Percentiles rank a stretch among this genome's conserved stretches.
Conservation (phyloP, 37 sponge, comb jelly and placozoan species). For the Dysidea cf. avara region DNA sequence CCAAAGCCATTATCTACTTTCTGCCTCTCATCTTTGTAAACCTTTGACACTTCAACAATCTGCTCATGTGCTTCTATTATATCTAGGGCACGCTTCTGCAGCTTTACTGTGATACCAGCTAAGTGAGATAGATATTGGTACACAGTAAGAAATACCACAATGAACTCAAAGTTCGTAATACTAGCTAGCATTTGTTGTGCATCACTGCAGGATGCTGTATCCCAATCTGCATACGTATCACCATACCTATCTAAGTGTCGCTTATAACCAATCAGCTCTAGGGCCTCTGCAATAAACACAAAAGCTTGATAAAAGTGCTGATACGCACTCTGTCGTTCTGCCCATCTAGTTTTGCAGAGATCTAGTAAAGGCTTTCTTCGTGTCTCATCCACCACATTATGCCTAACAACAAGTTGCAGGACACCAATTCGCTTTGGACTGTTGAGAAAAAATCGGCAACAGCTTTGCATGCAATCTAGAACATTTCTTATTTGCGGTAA, state of each 20-base stretch:
- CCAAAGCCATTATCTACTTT: slow-evolving; percentile 30
- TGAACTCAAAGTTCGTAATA: slow-evolving; percentile 36
- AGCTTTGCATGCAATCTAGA: slow-evolving; percentile 2
- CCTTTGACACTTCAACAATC: slow-evolving; percentile 14
- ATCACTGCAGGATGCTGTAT: slow-evolving; percentile 12
- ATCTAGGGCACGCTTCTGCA: slow-evolving; percentile 42
- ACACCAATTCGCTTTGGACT: slow-evolving; percentile 33
- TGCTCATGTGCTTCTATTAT: slow-evolving; percentile 44
- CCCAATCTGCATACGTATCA: slow-evolving; percentile 29
- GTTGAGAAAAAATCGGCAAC: slow-evolving; percentile 29
- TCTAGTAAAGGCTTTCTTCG: slow-evolving; percentile 23
- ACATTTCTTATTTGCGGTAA: slow-evolving; percentile 28
- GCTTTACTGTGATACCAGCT: slow-evolving; percentile 49
- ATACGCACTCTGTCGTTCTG: slow-evolving; percentile 48
- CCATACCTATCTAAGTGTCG: slow-evolving; percentile 26
- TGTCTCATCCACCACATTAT: slow-evolving; percentile 6
- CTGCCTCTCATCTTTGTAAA: slow-evolving; percentile 28
- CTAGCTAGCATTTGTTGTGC: slow-evolving; percentile 34
- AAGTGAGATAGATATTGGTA: too few relatives aligned
- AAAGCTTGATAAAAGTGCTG: too few relatives aligned
- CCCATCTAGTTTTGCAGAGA: too few relatives aligned
- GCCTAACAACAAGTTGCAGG: slow-evolving; percentile 15
- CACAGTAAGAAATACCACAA: too few relatives aligned
- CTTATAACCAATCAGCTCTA: too few relatives aligned
- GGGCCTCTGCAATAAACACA: too few relatives aligned